phyloP scores from a whole-genome alignment of 2,888 invertebrate species.

The Pecten maximus region DNA sequence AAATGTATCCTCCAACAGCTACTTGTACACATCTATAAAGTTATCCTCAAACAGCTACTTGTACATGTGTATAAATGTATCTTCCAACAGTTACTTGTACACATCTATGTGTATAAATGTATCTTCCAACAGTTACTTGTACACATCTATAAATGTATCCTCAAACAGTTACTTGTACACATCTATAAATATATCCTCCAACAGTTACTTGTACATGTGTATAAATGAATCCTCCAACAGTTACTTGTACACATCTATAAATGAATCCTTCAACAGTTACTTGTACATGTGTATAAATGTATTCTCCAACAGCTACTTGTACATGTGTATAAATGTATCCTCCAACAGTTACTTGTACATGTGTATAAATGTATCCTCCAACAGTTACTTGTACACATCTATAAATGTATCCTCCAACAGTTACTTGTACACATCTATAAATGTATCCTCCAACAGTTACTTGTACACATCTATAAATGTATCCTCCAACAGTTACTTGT shows the following conservation, averaged over 20 bases:
- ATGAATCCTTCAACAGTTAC: background rate
- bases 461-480: no score
- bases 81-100: no score
- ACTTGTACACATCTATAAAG: background rate
- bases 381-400: background rate
- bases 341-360: background rate
- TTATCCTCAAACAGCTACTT: no score
- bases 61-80: no score
- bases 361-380: background rate
- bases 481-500: no score
- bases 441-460: no score
- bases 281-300: background rate
- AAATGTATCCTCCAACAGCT: background rate
- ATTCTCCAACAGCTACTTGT: background rate
- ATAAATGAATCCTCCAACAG: background rate
- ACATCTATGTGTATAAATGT: no score
- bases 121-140: background rate
- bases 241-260: background rate
- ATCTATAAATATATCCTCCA: background rate
- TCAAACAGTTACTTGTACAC: background rate
- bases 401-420: no score
- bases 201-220: background rate
- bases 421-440: no score
- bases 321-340: background rate
- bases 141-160: background rate